Conservation (phyloP, 2,888 invertebrate species). For the Cryptus armator region DNA sequence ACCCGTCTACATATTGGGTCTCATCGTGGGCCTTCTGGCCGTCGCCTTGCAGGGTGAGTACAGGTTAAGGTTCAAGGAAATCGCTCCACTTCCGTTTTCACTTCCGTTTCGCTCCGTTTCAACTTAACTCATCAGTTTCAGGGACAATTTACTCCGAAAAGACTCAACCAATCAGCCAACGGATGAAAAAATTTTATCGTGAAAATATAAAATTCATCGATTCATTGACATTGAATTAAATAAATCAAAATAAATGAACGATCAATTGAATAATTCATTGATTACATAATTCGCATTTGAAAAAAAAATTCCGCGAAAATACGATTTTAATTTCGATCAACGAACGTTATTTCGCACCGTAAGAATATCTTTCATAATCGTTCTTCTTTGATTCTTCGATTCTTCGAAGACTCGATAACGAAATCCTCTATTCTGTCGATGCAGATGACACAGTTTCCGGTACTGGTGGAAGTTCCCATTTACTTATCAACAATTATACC, state of each 20-base stretch:
- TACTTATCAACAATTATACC: too few species aligned
- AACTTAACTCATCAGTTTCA: neutral
- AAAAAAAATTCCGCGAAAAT: too few species aligned
- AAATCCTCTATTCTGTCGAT: too few species aligned
- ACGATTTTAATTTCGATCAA: too few species aligned
- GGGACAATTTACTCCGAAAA: neutral
- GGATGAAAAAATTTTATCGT: neutral
- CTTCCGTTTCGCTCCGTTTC: constrained; percentile 12
- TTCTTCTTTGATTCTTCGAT: too few species aligned
- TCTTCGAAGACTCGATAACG: too few species aligned
- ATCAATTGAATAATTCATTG: neutral
- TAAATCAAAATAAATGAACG: neutral
- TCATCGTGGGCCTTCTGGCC: constrained; percentile 86
- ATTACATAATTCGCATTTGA: neutral
- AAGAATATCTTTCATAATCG: too few species aligned
- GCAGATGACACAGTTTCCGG: too few species aligned
- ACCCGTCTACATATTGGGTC: constrained; percentile 86
- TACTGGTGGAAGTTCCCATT: too few species aligned
- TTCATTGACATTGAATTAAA: neutral
- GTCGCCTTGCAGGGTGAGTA: constrained; percentile 87
- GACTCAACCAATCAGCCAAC: neutral
- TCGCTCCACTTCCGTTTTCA: neutral
- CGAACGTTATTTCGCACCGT: too few species aligned
- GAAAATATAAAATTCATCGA: neutral
- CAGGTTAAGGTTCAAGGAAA: constrained; percentile 2